phyloP scores from a whole-genome alignment of 2,888 invertebrate species.

The Lasiommata megera region DNA sequence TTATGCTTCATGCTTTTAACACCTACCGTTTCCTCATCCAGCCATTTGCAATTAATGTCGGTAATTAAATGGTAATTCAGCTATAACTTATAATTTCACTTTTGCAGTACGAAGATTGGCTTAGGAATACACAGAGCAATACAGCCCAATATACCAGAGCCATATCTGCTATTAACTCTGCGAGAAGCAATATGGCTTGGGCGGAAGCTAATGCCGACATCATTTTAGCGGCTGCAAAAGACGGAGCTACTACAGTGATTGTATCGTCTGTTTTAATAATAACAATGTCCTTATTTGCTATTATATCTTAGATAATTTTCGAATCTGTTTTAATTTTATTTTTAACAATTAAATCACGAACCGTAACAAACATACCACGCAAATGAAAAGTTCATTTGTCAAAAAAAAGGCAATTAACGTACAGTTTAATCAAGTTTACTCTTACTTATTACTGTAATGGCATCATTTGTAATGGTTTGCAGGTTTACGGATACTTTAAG shows the following conservation, averaged over 20 bases:
- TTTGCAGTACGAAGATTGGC: constrained; percentile 63
- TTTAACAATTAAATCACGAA: too few species aligned
- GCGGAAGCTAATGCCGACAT: constrained; percentile 55
- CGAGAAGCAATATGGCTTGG: constrained; percentile 62
- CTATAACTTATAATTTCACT: constrained; percentile 10
- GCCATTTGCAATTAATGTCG: too few species aligned
- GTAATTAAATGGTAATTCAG: too few species aligned
- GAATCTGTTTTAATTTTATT: background rate
- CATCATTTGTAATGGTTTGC: too few species aligned
- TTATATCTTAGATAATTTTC: constrained; percentile 34
- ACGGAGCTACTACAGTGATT: constrained; percentile 41
- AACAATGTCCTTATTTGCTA: constrained; percentile 31
- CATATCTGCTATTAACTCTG: constrained; percentile 52
- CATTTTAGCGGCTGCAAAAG: constrained; percentile 51
- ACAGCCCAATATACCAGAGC: constrained; percentile 49
- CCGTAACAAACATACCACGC: too few species aligned
- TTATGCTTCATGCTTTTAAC: too few species aligned
- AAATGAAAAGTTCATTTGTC: too few species aligned
- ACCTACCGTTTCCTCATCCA: too few species aligned
- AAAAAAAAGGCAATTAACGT: too few species aligned
- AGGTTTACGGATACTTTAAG: too few species aligned
- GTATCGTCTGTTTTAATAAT: constrained; percentile 41
- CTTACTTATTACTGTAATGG: too few species aligned
- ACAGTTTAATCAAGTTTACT: too few species aligned
- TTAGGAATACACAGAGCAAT: constrained; percentile 47